Conservation (phyloP, 2,797 vertebrate species). For the Phoebastria nigripes region DNA sequence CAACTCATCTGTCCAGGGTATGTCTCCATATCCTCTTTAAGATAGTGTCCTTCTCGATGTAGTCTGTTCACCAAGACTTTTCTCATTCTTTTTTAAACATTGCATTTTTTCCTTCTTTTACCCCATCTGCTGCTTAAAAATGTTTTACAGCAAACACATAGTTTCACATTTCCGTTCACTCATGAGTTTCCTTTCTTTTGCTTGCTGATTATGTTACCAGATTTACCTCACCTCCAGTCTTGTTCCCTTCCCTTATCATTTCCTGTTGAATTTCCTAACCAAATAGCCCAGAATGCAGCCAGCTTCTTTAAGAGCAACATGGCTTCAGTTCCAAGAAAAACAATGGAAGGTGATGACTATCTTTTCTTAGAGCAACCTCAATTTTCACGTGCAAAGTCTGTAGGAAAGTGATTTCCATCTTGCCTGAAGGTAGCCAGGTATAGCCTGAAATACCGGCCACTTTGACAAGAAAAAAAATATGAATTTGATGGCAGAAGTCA, state of each 20-base stretch:
- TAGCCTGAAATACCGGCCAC: not conserved
- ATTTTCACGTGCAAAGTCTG: not conserved
- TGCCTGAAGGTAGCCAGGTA: not conserved
- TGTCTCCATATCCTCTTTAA: not conserved
- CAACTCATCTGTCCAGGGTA: not conserved
- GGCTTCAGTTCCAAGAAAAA: not conserved
- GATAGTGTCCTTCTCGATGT: accelerated
- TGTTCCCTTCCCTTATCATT: not conserved
- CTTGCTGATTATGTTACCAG: not conserved
- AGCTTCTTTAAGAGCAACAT: not conserved
- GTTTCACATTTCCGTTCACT: not conserved
- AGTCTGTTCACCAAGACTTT: not conserved
- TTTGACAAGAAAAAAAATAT: not conserved
- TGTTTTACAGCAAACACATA: not conserved
- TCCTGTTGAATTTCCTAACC: conserved; percentile 5
- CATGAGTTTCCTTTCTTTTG: not conserved
- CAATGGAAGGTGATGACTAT: not conserved
- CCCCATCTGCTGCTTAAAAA: not conserved
- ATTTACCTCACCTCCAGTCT: not conserved
- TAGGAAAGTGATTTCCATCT: not conserved
- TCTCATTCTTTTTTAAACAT: not conserved
- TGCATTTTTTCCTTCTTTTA: not conserved
- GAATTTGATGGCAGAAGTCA: not conserved
- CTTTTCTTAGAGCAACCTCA: not conserved
- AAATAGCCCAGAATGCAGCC: not conserved